Base-by-base conservation (phyloP, 2,888 invertebrate genomes). In the Hecatera dysodea region DNA sequence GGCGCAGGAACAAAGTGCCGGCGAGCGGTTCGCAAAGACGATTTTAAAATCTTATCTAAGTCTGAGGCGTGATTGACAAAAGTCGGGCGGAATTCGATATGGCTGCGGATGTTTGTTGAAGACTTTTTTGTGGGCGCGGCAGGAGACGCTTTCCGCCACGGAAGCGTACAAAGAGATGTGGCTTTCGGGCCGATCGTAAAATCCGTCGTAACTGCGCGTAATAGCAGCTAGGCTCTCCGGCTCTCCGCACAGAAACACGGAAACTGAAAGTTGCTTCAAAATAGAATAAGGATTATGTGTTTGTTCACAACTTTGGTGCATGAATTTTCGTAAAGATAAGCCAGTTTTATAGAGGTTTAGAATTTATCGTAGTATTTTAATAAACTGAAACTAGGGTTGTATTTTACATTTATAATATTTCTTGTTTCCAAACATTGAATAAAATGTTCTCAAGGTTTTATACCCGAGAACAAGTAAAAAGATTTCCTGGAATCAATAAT, bases 31-130 rank as follows among this genome's bases (percentile, higher is more conserved):
- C 84, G 84, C 87, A 80, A 85, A 89, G 87, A 85, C 84, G 87
- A 91, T 90, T 92, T 92, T 90, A 90, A 91, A 92, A 90, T 88
- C 88, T 91, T 91, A 90, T 91, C 88, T 85, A 70, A 88, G 86
- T 84, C 85, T 78, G 79, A 82, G 87, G 85, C 87, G 89, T 91
- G 92, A 91, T 90, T 92, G 92, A 90, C 90, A 88, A 90, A 89
- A 90, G 86, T 84, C 73, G 78, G 85, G 82, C 72, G 86, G 85
- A 80, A 84, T 80, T 86, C 84, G 87, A 89, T 88, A 86, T 80
- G 84, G 73, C 73, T 75, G 81, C 71, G 80, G 82, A 85, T 88
- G 87, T 90, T 90, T 89, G 89, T 80, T 57, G 78, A 86, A 80
- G 80, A 84, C 77, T 86, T 87, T 88, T 87, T 88, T 87, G 87